Evolutionary conservation across 2,113 vertebrate species (phyloP).

Genomic region (Eonycteris spelaea): DNA sequence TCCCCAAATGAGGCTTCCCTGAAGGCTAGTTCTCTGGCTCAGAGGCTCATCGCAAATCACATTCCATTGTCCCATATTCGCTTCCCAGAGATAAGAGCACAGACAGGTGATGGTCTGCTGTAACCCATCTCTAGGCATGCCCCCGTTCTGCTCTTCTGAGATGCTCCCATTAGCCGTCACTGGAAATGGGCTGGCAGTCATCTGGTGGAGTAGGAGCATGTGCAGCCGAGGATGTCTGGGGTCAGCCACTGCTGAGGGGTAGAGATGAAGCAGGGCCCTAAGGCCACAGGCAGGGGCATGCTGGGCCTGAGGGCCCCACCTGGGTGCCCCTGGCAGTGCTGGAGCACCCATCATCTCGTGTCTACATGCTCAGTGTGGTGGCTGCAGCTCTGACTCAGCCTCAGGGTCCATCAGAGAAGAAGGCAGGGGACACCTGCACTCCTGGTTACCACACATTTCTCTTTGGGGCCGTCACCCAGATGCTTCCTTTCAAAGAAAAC

Average conservation of each 20-base stretch:
- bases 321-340: accelerated
- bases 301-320: neutral
- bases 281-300: neutral
- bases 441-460: neutral
- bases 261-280: neutral
- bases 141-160: neutral
- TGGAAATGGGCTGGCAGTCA: neutral
- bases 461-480: neutral
- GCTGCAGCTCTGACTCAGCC: neutral
- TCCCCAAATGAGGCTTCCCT: conserved; percentile 10
- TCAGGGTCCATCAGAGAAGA: neutral
- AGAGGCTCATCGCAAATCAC: neutral
- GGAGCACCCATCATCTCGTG: too few species aligned
- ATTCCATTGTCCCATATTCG: neutral
- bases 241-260: too few species aligned
- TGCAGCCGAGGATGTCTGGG: accelerated
- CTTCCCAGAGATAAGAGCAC: neutral
- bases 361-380: neutral
- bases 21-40: neutral
- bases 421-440: neutral
- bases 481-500: neutral
- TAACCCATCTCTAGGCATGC: too few species aligned
- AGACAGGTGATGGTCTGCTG: neutral
- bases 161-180: neutral
- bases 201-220: neutral